phyloP scores from a whole-genome alignment of 2,888 invertebrate genomes.

The Tiphia femorata region DNA sequence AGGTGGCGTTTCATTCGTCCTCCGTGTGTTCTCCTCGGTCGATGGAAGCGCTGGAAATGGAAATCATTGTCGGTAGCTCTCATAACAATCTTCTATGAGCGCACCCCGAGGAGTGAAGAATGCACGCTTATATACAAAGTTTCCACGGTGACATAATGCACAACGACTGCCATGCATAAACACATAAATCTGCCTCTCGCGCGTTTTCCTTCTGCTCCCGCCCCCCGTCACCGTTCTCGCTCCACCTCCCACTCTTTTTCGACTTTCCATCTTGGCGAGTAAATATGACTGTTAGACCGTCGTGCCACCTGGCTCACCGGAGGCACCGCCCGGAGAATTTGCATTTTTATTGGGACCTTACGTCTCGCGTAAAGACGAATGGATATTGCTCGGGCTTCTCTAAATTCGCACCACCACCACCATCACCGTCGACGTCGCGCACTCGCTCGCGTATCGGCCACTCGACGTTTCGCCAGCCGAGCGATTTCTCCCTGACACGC shows the following conservation, averaged over 20 bases:
- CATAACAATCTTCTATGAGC: slow-evolving; percentile 15
- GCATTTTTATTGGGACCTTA: slow-evolving; percentile 53
- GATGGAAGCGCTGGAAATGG: slow-evolving; percentile 16
- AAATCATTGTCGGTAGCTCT: slow-evolving; percentile 8
- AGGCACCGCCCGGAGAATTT: slow-evolving; percentile 39
- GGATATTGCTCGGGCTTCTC: slow-evolving; percentile 33
- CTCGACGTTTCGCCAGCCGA: background rate
- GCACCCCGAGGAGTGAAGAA: slow-evolving; percentile 12
- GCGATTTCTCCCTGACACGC: background rate
- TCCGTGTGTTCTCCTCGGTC: slow-evolving; percentile 33
- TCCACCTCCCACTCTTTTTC: slow-evolving; percentile 11
- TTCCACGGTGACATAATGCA: slow-evolving; percentile 33
- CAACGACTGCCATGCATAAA: slow-evolving; percentile 25
- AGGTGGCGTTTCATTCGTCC: background rate
- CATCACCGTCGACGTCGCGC: slow-evolving; percentile 15
- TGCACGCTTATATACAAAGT: slow-evolving; percentile 17
- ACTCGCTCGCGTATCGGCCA: no score
- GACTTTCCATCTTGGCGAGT: slow-evolving; percentile 39
- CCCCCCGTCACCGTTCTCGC: slow-evolving; percentile 3
- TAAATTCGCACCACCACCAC: slow-evolving; percentile 35
- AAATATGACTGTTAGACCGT: slow-evolving; percentile 38
- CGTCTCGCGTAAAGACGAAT: slow-evolving; percentile 35
- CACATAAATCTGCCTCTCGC: slow-evolving; percentile 33
- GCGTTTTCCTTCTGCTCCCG: slow-evolving; percentile 7
- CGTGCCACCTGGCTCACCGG: slow-evolving; percentile 33